Base-by-base conservation (phyloP, 2,888 invertebrate species). In the Serripes groenlandicus region DNA sequence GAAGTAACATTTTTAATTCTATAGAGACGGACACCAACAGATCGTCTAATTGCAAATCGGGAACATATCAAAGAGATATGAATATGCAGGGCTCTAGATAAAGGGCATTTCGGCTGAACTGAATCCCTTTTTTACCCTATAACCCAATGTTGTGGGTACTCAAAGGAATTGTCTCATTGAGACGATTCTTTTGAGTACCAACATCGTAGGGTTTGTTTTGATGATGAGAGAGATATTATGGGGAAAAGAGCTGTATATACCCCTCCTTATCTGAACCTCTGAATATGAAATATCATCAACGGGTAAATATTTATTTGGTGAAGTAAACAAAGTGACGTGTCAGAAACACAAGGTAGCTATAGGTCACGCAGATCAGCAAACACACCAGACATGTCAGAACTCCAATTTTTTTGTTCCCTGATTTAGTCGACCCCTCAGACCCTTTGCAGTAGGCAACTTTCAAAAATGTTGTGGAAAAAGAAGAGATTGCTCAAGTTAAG, bases 21-120 rank as follows among this genome's bases (percentile, higher is more conserved):
- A 81, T 81, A 49, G 49, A 58, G 52, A 28, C 81, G 4, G 68
- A n/a, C 75, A 58, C 72, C 35, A 37, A 74, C 23, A 49, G 73
- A 58, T 68, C 66, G 35, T 64, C 72, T 83, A 83, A 83, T 76
- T 79, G 79, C 72, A 37, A 73, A 60, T 54, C 18, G 18, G 56
- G 70, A 60, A 54, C 73, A 79, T 79, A 83, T 83, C 68, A 79
- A 83, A 83, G 73, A 60, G n/a, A n/a, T n/a, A n/a, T n/a, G n/a
- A n/a, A n/a, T n/a, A n/a, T n/a, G n/a, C n/a, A n/a, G n/a, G n/a
- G n/a, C n/a, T n/a, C n/a, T n/a, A n/a, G n/a, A n/a, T n/a, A n/a
- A n/a, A n/a, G n/a, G n/a, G n/a, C n/a, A n/a, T n/a, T n/a, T n/a
- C n/a, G n/a, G n/a, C n/a, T n/a, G n/a, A n/a, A n/a, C n/a, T n/a